These are phyloP conservation scores for Pseudotriccus pelzelni DNA, from an alignment of 2,797 vertebrate genomes.

Conservation along the genomic window DNA sequence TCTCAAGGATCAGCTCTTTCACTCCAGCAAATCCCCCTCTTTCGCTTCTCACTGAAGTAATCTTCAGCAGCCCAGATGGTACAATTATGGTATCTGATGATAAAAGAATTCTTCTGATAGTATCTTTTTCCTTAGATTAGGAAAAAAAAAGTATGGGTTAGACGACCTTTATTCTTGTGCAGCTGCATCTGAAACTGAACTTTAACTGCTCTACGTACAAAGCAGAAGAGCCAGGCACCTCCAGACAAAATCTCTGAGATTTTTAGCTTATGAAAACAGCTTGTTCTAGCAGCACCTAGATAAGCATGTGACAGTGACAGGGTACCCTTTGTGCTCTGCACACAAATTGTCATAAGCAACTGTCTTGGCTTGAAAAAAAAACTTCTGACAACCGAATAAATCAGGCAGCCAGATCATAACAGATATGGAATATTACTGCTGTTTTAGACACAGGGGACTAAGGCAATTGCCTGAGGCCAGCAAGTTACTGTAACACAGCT, in stretches of 20 bases:
- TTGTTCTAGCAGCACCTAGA: not conserved
- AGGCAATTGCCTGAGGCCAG: not conserved
- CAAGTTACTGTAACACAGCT: not conserved
- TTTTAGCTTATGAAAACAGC: not conserved
- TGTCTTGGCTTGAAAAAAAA: not conserved
- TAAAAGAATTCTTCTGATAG: not conserved
- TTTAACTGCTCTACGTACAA: not conserved
- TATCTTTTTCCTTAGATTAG: not conserved
- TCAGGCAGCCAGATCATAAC: not conserved
- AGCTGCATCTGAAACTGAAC: not conserved
- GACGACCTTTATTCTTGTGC: not conserved
- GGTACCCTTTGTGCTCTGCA: not conserved
- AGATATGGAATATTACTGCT: not conserved
- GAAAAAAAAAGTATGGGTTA: not conserved
- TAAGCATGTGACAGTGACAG: not conserved
- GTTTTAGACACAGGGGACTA: not conserved
- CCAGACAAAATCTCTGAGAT: not conserved
- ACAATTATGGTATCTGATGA: not conserved
- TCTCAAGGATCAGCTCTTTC: not conserved
- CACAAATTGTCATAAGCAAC: not conserved
- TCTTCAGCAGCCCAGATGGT: not conserved
- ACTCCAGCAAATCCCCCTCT: not conserved
- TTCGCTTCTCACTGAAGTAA: not conserved
- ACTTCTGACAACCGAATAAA: slow-evolving; percentile 22
- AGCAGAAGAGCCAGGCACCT: not conserved